Percentiles rank a stretch among this genome's conserved stretches.
Evolutionary conservation across 2,888 invertebrate genomes (phyloP).

Genomic region (Acanthococcus lagerstroemiae): DNA sequence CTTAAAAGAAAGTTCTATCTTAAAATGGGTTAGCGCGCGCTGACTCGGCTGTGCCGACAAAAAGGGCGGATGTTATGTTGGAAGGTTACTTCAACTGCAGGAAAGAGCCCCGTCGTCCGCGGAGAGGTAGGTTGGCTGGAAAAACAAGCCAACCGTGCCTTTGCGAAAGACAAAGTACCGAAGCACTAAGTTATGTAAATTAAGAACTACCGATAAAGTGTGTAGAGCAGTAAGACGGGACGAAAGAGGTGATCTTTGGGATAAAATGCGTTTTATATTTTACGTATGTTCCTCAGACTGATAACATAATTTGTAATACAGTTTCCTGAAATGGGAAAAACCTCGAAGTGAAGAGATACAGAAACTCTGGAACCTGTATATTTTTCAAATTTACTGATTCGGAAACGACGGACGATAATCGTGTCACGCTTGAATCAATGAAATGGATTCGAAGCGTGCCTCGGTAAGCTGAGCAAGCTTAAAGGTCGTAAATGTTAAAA

Average conservation of each 20-base stretch:
- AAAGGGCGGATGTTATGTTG: conserved; percentile 27
- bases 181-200: conserved; percentile 30
- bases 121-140: conserved; percentile 21
- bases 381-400: too few species aligned
- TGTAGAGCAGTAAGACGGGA: background rate
- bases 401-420: too few species aligned
- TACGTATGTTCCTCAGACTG: conserved; percentile 28
- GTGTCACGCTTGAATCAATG: too few species aligned
- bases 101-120: conserved; percentile 21
- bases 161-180: conserved; percentile 28
- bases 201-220: conserved; percentile 21
- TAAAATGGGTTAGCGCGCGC: conserved; percentile 24
- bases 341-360: background rate
- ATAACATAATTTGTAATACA: background rate
- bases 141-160: conserved; percentile 29
- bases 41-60: conserved; percentile 6
- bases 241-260: conserved; percentile 14
- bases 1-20: conserved; percentile 27
- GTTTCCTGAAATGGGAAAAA: background rate
- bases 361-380: too few species aligned
- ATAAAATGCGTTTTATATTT: conserved; percentile 23
- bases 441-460: too few species aligned
- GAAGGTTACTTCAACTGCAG: conserved; percentile 25
- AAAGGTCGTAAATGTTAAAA: too few species aligned
- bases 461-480: too few species aligned